These are phyloP conservation scores for Tuberolachnus salignus DNA, from an alignment of 2,888 invertebrate genomes.

Conservation along the genomic window DNA sequence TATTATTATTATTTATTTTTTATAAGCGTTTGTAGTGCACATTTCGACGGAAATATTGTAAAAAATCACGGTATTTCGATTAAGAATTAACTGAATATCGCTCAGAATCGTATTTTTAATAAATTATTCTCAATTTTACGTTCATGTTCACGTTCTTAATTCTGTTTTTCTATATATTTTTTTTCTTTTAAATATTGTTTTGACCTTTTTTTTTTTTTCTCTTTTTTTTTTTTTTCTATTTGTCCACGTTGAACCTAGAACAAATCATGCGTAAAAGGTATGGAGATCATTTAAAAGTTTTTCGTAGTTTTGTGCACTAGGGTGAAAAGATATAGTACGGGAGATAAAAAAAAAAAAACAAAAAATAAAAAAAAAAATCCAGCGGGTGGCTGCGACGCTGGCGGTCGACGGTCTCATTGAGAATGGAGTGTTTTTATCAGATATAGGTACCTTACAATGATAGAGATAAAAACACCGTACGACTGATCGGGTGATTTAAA, in stretches of 20 bases:
- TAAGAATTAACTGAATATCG: too few relatives aligned
- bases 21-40: too few relatives aligned
- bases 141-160: too few relatives aligned
- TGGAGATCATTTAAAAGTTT: conserved; percentile 53
- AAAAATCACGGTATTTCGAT: too few relatives aligned
- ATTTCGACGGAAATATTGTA: too few relatives aligned
- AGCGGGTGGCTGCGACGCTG: not conserved
- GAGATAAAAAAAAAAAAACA: conserved; percentile 17
- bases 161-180: too few relatives aligned
- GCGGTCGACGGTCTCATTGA: not conserved
- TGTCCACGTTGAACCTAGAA: conserved; percentile 10
- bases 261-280: conserved; percentile 50
- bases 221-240: too few relatives aligned
- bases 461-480: conserved; percentile 12
- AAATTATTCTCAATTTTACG: too few relatives aligned
- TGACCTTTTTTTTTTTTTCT: too few relatives aligned
- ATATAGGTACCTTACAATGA: conserved; percentile 16
- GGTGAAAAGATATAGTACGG: conserved; percentile 46
- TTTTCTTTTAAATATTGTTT: not conserved
- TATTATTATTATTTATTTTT: too few relatives aligned
- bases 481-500: conserved; percentile 34
- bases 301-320: conserved; percentile 44
- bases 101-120: too few relatives aligned
- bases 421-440: conserved; percentile 27
- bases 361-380: not conserved